phyloP scores from a whole-genome alignment of 2,113 vertebrate species.

The Gnathonemus echidnorhynchus region DNA sequence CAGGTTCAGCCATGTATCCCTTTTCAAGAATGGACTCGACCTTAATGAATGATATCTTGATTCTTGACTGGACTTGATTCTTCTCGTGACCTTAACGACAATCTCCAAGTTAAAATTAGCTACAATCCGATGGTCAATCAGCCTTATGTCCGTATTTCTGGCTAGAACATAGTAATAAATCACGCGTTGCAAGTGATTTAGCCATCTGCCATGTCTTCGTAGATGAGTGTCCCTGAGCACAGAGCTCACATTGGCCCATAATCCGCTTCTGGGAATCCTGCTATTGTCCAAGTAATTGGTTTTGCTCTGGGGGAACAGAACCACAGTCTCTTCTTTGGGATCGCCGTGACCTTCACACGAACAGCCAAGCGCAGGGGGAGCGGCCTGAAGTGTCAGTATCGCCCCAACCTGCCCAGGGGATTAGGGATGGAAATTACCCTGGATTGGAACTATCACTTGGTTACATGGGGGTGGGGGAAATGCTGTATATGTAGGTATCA shows the following conservation, averaged over 20 bases:
- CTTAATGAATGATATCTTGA: background rate
- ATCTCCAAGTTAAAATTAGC: background rate
- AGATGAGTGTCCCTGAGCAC: background rate
- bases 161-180: background rate
- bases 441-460: background rate
- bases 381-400: background rate
- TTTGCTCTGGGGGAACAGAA: slow-evolving; percentile 1
- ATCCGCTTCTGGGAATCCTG: slow-evolving; percentile 19
- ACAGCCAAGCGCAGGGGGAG: background rate
- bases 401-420: background rate
- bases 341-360: slow-evolving; percentile 12
- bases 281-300: slow-evolving; percentile 17
- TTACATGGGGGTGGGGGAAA: background rate
- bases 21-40: background rate
- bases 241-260: background rate
- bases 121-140: background rate
- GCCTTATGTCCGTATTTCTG: background rate
- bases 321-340: background rate
- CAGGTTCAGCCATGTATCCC: background rate
- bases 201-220: background rate
- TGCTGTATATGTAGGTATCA: background rate
- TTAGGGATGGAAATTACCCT: background rate
- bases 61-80: background rate
- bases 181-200: background rate
- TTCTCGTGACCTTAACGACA: background rate